A percentile compares a stretch with the other conserved stretches of the same genome.
Conservation (phyloP, 2,113 vertebrate genomes). For the Syngnathoides biaculeatus region DNA sequence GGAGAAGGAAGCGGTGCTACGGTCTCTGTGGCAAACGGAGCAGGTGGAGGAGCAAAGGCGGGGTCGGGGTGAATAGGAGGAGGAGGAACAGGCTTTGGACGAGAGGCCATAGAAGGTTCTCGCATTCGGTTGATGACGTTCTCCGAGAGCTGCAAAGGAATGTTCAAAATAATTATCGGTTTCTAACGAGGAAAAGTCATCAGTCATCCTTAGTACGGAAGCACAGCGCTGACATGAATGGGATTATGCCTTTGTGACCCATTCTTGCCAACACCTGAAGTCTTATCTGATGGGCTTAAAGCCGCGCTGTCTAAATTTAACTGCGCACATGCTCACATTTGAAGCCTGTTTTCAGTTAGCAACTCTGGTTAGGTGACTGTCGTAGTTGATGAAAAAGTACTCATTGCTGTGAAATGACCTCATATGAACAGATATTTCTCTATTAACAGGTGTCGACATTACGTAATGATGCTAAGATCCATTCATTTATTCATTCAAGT, state of each 20-base stretch:
- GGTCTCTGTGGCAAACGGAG: constrained; percentile 36
- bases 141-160: constrained; percentile 82
- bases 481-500: not conserved
- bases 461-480: not conserved
- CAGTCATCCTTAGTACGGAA: not conserved
- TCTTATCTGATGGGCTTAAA: constrained; percentile 35
- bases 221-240: not conserved
- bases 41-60: constrained; percentile 46
- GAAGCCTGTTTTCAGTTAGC: not conserved
- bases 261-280: constrained; percentile 4
- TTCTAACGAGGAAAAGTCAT: not conserved
- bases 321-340: not conserved
- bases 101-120: constrained; percentile 69
- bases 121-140: constrained; percentile 94
- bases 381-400: not conserved
- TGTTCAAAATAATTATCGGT: not conserved
- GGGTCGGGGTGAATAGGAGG: constrained; percentile 51
- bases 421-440: not conserved
- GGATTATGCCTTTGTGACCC: constrained; percentile 1
- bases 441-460: not conserved
- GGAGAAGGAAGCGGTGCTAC: constrained; percentile 27
- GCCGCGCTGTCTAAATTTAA: constrained; percentile 43
- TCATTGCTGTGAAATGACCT: not conserved
- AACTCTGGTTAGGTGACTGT: not conserved
- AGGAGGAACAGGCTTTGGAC: constrained; percentile 27